Evolutionary conservation across 2,888 invertebrate species (phyloP).

Genomic region (Machimus atricapillus): DNA sequence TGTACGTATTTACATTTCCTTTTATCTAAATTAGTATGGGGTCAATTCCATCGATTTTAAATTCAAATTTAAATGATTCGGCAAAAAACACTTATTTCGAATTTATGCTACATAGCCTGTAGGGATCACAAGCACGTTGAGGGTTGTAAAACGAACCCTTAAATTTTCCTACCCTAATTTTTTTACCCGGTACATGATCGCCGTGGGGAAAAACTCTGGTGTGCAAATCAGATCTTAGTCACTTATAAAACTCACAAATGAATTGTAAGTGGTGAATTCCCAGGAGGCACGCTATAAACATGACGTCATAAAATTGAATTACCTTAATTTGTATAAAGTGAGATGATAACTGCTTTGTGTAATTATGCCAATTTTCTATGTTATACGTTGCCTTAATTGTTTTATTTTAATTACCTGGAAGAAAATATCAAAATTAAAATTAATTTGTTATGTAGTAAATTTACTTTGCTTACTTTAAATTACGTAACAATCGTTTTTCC

Average conservation of each 20-base stretch:
- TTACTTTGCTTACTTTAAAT: neutral
- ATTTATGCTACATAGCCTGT: neutral
- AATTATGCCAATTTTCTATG: too few relatives aligned
- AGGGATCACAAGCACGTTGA: neutral
- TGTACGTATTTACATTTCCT: neutral
- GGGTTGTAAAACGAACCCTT: neutral
- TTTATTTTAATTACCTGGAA: neutral
- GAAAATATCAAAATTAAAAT: neutral
- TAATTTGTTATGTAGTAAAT: neutral
- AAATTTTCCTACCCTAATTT: neutral
- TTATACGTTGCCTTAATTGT: too few relatives aligned
- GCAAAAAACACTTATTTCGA: neutral
- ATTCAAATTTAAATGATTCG: neutral
- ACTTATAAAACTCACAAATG: neutral
- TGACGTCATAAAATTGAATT: neutral
- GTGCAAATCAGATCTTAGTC: neutral
- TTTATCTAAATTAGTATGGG: neutral
- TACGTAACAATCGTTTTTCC: neutral
- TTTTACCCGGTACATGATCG: neutral
- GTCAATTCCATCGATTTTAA: neutral
- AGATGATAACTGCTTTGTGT: too few relatives aligned
- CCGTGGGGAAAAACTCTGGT: neutral
- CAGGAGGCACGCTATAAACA: neutral
- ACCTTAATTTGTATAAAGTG: neutral
- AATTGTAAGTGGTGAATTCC: neutral